phyloP scores from a whole-genome alignment of 2,113 vertebrate species.

The Cervus canadensis region DNA sequence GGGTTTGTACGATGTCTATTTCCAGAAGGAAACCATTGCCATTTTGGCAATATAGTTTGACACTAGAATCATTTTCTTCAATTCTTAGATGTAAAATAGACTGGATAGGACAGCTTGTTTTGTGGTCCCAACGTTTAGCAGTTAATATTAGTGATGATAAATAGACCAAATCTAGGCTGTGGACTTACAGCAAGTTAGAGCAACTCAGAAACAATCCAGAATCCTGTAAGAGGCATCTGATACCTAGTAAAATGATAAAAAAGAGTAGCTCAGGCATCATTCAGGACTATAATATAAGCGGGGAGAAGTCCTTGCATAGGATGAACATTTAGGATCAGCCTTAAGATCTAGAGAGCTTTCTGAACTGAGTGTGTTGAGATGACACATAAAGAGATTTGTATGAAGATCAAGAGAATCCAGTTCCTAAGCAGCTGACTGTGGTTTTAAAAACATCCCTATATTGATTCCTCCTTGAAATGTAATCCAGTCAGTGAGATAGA shows the following conservation, averaged over 20 bases:
- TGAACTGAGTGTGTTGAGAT: background rate
- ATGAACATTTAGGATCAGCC: background rate
- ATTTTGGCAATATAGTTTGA: background rate
- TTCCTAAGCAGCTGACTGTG: background rate
- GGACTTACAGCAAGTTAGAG: background rate
- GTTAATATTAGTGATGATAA: background rate
- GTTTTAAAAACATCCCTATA: constrained; percentile 73
- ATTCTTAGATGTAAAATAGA: background rate
- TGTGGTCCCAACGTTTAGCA: background rate
- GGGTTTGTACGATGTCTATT: background rate
- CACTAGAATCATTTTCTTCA: background rate
- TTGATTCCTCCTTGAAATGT: constrained; percentile 78
- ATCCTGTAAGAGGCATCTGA: background rate
- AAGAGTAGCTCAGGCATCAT: background rate
- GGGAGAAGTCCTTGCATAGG: background rate
- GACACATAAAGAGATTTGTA: background rate
- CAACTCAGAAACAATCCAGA: background rate
- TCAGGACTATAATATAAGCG: background rate
- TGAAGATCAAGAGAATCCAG: constrained; percentile 25
- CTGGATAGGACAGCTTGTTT: background rate
- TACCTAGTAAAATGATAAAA: background rate
- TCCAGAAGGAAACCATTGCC: background rate
- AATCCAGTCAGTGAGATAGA: constrained; percentile 77
- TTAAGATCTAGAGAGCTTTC: background rate
- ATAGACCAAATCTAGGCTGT: background rate